Evolutionary conservation across 2,888 invertebrate species (phyloP).

Genomic region (Ichneumoninae sp.): DNA sequence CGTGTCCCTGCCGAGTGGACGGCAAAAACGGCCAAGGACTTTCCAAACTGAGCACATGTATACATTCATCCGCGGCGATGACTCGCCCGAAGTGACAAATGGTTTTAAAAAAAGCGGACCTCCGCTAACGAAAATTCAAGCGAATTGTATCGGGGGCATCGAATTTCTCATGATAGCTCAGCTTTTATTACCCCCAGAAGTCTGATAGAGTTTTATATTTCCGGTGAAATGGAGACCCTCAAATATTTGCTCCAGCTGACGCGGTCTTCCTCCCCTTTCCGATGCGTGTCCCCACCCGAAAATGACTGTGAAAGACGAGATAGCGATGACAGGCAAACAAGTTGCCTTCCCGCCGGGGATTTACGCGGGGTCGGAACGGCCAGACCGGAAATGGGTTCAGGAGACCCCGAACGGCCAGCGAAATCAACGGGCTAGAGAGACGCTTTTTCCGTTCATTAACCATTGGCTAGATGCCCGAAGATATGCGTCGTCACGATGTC

Average conservation of each 20-base stretch:
- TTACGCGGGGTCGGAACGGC: slow-evolving; percentile 52
- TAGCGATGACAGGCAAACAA: slow-evolving; percentile 65
- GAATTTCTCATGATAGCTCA: slow-evolving; percentile 43
- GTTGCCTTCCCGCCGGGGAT: slow-evolving; percentile 16
- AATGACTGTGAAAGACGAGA: slow-evolving; percentile 50
- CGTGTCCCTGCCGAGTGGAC: slow-evolving; percentile 46
- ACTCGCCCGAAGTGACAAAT: slow-evolving; percentile 37
- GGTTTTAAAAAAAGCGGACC: slow-evolving; percentile 2
- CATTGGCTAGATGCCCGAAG: slow-evolving; percentile 18
- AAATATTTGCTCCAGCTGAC: slow-evolving; percentile 55
- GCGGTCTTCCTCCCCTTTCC: slow-evolving; percentile 27
- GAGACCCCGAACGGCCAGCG: slow-evolving; percentile 17
- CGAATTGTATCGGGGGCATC: slow-evolving; percentile 11
- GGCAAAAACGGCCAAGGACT: slow-evolving; percentile 32
- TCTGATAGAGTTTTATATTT: slow-evolving; percentile 52
- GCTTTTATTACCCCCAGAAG: slow-evolving; percentile 42
- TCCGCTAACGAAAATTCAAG: slow-evolving; percentile 12
- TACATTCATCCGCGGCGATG: not conserved
- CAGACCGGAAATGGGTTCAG: slow-evolving; percentile 62
- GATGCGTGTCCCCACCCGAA: slow-evolving; percentile 4
- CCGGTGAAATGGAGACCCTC: slow-evolving; percentile 50
- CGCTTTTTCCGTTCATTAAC: slow-evolving; percentile 54
- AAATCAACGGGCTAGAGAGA: slow-evolving; percentile 40
- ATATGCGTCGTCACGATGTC: slow-evolving; percentile 35
- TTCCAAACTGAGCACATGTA: slow-evolving; percentile 22